Conservation (phyloP, 2,888 invertebrate genomes). For the Leuctra nigra region DNA sequence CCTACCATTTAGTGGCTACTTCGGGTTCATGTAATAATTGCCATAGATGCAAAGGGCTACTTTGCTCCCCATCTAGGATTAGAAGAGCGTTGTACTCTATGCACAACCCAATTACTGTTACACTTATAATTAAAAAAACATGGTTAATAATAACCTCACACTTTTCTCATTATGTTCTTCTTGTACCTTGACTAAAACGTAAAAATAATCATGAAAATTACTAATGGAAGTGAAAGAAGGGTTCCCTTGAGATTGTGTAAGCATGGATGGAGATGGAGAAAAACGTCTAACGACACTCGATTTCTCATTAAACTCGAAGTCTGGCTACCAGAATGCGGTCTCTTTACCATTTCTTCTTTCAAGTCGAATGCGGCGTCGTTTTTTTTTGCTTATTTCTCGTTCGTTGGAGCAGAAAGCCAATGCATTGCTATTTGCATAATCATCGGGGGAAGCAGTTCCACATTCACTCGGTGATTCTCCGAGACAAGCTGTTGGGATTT, state of each 20-base stretch:
- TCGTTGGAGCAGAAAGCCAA: conserved; percentile 18
- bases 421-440: conserved; percentile 19
- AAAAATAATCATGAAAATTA: not conserved
- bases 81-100: too few relatives aligned
- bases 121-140: too few relatives aligned
- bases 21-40: too few relatives aligned
- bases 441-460: conserved; percentile 19
- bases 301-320: conserved; percentile 13
- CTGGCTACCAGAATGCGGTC: not conserved
- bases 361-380: not conserved
- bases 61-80: too few relatives aligned
- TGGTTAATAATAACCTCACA: not conserved
- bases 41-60: too few relatives aligned
- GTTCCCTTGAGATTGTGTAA: not conserved
- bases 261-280: not conserved
- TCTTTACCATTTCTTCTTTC: not conserved
- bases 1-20: too few relatives aligned
- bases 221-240: not conserved
- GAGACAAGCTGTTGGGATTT: conserved; percentile 16
- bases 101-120: too few relatives aligned
- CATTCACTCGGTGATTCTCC: conserved; percentile 6
- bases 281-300: not conserved
- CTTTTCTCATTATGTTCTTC: not conserved
- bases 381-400: conserved; percentile 14
- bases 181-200: not conserved